A percentile compares a stretch with the other conserved stretches of the same genome.
Evolutionary conservation across 2,797 vertebrate species (phyloP).

Genomic region (Psittacula echo): DNA sequence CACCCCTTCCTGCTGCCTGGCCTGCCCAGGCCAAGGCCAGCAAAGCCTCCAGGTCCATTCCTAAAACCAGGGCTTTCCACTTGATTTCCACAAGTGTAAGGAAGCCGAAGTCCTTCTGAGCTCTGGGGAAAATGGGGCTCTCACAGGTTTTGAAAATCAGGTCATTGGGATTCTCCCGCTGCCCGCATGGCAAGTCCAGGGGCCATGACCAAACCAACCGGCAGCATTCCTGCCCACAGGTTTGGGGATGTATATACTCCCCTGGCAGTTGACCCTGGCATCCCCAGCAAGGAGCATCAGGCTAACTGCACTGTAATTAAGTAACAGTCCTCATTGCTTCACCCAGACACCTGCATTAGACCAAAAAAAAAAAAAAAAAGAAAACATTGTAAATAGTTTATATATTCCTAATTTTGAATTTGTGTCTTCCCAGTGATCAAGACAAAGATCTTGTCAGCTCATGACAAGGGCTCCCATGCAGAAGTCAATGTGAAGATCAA

Average conservation of each 20-base stretch:
- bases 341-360: not conserved
- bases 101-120: not conserved
- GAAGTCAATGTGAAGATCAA: constrained; percentile 96
- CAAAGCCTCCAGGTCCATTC: not conserved
- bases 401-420: constrained; percentile 46
- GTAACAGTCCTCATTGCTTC: not conserved
- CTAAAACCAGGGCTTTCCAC: not conserved
- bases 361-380: not conserved
- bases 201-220: fast-evolving
- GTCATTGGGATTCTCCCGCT: not conserved
- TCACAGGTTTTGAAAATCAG: not conserved
- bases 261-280: fast-evolving
- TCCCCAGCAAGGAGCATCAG: not conserved
- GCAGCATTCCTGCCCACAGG: not conserved
- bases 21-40: not conserved
- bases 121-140: not conserved
- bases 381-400: not conserved
- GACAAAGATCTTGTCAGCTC: constrained; percentile 93
- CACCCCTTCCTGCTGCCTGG: not conserved
- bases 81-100: not conserved
- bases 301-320: not conserved
- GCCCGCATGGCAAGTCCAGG: not conserved
- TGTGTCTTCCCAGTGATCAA: constrained; percentile 86
- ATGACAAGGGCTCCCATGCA: constrained; percentile 95
- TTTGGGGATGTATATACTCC: fast-evolving